Percentiles rank a stretch among this genome's conserved stretches.
Evolutionary conservation across 2,113 vertebrate genomes (phyloP).

Genomic region (Polyodon spathula): DNA sequence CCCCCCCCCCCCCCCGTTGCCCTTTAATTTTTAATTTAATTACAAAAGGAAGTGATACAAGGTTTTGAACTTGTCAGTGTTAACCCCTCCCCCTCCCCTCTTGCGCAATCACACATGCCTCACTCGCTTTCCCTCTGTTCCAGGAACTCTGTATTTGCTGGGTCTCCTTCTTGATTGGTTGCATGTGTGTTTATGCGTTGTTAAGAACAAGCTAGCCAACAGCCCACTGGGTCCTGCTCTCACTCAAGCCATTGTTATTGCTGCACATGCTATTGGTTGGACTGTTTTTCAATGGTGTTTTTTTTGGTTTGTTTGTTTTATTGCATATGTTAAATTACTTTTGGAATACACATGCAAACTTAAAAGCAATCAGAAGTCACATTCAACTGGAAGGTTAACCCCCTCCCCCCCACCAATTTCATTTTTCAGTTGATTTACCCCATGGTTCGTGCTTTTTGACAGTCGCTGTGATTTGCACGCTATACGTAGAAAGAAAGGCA

Average conservation of each 20-base stretch:
- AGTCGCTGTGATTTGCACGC: too few relatives aligned
- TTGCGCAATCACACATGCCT: neutral
- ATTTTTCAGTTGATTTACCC: neutral
- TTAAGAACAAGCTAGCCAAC: neutral
- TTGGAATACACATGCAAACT: neutral
- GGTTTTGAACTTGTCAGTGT: neutral
- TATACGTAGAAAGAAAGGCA: too few relatives aligned
- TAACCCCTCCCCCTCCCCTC: neutral
- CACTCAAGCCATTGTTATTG: conserved; percentile 5
- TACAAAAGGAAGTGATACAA: neutral
- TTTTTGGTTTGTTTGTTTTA: too few relatives aligned
- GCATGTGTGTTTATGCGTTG: conserved; percentile 7
- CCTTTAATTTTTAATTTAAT: neutral
- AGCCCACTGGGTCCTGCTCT: conserved; percentile 4
- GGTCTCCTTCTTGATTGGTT: conserved; percentile 6
- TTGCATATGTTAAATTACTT: neutral
- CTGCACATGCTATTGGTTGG: neutral
- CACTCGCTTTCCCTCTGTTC: neutral
- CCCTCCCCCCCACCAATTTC: neutral
- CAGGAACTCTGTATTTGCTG: conserved; percentile 5
- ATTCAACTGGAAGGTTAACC: neutral
- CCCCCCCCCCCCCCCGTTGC: neutral
- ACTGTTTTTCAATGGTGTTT: neutral
- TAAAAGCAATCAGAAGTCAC: neutral
- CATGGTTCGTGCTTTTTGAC: too few relatives aligned